Evolutionary conservation across 2,888 invertebrate species (phyloP), one percentile per base, ranked within the genome.

Genomic region (Alentia gelatinosa): DNA sequence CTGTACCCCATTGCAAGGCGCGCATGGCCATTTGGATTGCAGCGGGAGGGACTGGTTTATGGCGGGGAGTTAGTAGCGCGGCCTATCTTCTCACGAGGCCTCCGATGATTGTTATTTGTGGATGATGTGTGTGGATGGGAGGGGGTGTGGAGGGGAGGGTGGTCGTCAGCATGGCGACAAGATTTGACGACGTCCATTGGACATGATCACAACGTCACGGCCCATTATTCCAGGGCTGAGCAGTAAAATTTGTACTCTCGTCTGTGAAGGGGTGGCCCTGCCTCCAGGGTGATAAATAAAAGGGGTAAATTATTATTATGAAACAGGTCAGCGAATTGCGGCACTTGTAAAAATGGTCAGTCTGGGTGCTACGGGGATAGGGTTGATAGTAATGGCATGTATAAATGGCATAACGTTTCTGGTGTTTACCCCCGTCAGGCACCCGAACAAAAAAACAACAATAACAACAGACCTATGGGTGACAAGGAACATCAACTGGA

Each of bases 171-270:
- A 19, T n/a, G n/a, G 5, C 79, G 15, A 79, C 79, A 35, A 79
- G 79, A 79, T 79, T 79, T 79, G 79, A 37, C 79, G 79, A 12
- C 35, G n/a, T 19, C 39, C 37, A 39, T 79, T 12, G 15, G 79
- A 79, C 79, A 79, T 79, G 79, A 79, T 79, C 79, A 39, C 79
- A 39, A 35, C 79, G n/a, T 39, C 79, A 79, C 37, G 37, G 79
- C 23, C 79, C 37, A 79, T 79, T 79, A 79, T 79, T 35, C 39
- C 79, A 23, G 37, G 35, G 37, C 12, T 39, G 26, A 23, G 79
- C 79, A 35, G 39, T 79, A 79, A 79, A 79, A 79, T 79, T 37
- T 79, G 79, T 39, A 79, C 79, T 23, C n/a, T 26, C 74, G 33
- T 33, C 74, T 74, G 74, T 74, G 74, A 74, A 33, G 74, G n/a